A percentile compares a stretch with the other conserved stretches of the same genome.
phyloP scores from a whole-genome alignment of 2,113 vertebrate species.

The Calypte anna region DNA sequence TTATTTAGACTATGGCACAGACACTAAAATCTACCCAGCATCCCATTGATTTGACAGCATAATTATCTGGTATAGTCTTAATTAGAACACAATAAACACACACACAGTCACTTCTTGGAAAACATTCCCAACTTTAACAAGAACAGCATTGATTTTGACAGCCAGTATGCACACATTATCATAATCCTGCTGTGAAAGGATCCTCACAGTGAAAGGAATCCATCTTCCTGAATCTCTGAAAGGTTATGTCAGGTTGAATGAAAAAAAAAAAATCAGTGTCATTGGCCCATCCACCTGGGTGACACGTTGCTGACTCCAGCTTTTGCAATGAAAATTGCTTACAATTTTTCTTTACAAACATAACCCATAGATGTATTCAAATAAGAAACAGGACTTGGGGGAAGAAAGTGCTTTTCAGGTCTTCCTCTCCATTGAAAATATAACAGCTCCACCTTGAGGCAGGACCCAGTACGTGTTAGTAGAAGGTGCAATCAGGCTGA shows the following conservation, averaged over 20 bases:
- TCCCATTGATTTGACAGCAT: constrained; percentile 43
- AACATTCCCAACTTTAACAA: not conserved
- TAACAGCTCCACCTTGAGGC: constrained; percentile 77
- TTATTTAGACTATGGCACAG: constrained; percentile 22
- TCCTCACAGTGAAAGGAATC: not conserved
- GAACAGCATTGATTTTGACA: constrained; percentile 12
- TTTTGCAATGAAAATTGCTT: not conserved
- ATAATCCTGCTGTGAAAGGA: not conserved
- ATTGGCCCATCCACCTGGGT: not conserved
- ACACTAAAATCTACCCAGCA: constrained; percentile 40
- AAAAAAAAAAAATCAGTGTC: not conserved
- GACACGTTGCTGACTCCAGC: not conserved
- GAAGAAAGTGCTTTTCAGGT: not conserved
- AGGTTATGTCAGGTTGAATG: not conserved
- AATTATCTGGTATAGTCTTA: not conserved
- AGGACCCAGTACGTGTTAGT: not conserved
- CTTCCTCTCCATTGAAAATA: constrained; percentile 33
- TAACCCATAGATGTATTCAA: not conserved
- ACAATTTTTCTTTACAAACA: constrained; percentile 17
- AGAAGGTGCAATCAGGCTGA: not conserved
- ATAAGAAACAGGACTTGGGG: constrained; percentile 1
- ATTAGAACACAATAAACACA: constrained; percentile 40
- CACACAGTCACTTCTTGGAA: not conserved
- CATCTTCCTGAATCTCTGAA: not conserved
- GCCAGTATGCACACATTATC: not conserved